A percentile compares a stretch with the other conserved stretches of the same genome.
These are phyloP conservation scores for Ruditapes philippinarum DNA, from an alignment of 1,140 invertebrate genomes.

Conservation along the genomic window DNA sequence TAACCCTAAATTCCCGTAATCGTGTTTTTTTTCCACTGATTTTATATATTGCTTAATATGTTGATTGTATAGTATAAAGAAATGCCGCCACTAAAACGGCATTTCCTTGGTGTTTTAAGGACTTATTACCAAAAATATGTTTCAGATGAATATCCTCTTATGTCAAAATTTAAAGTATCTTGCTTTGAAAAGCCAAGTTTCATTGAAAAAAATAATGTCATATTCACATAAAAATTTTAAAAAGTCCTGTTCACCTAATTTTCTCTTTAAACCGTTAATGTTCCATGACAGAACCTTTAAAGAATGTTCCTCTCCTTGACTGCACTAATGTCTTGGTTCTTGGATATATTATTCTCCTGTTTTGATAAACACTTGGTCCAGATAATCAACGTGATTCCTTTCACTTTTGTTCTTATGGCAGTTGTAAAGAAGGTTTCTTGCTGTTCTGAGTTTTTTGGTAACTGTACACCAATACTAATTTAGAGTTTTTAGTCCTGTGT, in stretches of 20 bases:
- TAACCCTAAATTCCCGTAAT: too few species aligned
- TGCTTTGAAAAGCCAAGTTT: slow-evolving; percentile 17
- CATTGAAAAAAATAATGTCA: neutral
- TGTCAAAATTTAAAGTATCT: neutral
- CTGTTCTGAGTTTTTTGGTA: neutral
- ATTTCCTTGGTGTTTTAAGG: neutral
- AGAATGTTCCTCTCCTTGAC: neutral
- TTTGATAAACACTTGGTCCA: neutral
- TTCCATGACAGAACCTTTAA: neutral
- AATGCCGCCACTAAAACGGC: neutral
- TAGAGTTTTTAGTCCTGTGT: too few species aligned
- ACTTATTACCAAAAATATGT: slow-evolving; percentile 46
- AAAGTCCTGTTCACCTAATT: neutral
- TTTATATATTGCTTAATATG: neutral
- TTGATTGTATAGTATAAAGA: slow-evolving; percentile 10
- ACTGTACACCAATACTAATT: too few species aligned
- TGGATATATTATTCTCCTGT: neutral
- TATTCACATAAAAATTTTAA: neutral
- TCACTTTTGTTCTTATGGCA: neutral
- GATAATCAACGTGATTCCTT: neutral
- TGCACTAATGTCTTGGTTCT: neutral
- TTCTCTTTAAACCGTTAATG: slow-evolving; percentile 8
- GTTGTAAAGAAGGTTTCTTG: neutral
- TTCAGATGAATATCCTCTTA: neutral
- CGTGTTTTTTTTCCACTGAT: neutral